Evolutionary conservation across 1,140 invertebrate genomes (phyloP).

Genomic region (Hestina assimilis): DNA sequence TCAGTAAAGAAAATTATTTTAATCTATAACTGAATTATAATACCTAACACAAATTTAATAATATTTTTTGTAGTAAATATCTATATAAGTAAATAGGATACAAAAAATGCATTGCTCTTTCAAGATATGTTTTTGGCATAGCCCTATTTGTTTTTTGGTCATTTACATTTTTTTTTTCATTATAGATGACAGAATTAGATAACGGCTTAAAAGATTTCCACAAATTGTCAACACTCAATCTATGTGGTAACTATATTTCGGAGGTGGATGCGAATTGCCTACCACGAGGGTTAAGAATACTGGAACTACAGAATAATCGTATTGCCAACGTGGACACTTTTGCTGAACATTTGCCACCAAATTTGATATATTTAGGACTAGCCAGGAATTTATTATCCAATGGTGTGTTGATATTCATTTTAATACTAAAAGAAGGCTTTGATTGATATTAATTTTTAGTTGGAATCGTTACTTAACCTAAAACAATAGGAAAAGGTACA

Average conservation of each 20-base stretch:
- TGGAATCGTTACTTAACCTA: too few species aligned
- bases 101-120: too few species aligned
- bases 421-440: too few species aligned
- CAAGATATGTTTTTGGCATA: too few species aligned
- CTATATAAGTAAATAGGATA: too few species aligned
- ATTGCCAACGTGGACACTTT: conserved; percentile 43
- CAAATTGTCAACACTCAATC: conserved; percentile 50
- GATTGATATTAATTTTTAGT: too few species aligned
- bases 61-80: too few species aligned
- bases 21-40: too few species aligned
- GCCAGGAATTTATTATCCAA: conserved; percentile 50
- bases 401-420: conserved; percentile 31
- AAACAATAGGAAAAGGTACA: too few species aligned
- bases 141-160: too few species aligned
- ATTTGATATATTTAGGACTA: conserved; percentile 57
- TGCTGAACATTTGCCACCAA: conserved; percentile 43
- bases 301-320: conserved; percentile 61
- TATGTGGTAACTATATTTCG: conserved; percentile 55
- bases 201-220: conserved; percentile 39
- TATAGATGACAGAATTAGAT: conserved; percentile 66
- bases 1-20: too few species aligned
- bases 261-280: conserved; percentile 40
- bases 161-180: conserved; percentile 5
- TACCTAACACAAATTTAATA: too few species aligned
- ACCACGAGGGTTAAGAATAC: conserved; percentile 39